Percentiles rank a stretch among this genome's conserved stretches.
Conservation (phyloP, 2,113 vertebrate genomes). For the Chauna torquata region DNA sequence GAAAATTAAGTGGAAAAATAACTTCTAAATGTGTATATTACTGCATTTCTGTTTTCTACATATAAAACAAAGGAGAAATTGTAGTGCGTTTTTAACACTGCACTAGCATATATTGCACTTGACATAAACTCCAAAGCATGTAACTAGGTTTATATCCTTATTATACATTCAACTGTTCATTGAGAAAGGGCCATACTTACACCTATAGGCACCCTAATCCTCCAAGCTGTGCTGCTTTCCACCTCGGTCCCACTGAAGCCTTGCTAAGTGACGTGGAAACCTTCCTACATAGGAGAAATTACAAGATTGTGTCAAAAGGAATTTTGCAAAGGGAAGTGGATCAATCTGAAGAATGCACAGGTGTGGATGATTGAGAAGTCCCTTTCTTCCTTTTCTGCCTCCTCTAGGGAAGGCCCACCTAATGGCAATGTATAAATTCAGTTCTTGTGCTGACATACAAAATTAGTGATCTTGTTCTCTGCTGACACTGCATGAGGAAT, state of each 20-base stretch:
- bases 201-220: not conserved
- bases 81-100: not conserved
- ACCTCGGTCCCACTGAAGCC: not conserved
- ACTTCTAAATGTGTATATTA: not conserved
- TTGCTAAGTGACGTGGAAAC: rapidly evolving
- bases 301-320: not conserved
- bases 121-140: rapidly evolving
- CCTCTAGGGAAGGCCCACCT: not conserved
- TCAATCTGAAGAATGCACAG: not conserved
- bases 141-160: not conserved
- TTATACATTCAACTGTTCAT: not conserved
- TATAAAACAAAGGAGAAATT: not conserved
- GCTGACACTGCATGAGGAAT: not conserved
- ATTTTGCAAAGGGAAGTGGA: not conserved
- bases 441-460: not conserved
- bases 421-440: not conserved
- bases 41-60: not conserved
- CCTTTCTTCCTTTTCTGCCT: not conserved
- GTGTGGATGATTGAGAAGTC: not conserved
- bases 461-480: not conserved
- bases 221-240: not conserved
- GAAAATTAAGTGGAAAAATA: not conserved
- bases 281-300: not conserved
- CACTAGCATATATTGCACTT: not conserved
- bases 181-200: not conserved